Conservation (phyloP, 2,797 vertebrate species). For the Taeniopygia guttata region DNA sequence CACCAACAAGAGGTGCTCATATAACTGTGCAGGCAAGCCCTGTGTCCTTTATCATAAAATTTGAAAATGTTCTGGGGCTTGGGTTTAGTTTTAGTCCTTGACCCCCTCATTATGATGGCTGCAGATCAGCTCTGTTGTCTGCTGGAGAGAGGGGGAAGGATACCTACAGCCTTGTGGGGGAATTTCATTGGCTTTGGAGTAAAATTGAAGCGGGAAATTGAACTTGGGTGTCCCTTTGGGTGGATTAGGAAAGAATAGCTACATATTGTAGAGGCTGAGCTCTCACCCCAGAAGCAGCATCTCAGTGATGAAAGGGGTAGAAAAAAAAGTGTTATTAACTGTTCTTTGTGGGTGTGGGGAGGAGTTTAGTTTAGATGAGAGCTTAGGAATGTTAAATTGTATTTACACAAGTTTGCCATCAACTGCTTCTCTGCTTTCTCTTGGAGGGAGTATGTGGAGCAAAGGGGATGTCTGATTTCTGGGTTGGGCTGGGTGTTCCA, state of each 20-base stretch:
- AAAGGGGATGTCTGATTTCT: neutral
- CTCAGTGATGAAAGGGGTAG: neutral
- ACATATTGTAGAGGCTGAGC: neutral
- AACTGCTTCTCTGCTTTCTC: neutral
- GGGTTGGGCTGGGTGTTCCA: neutral
- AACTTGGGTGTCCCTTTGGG: neutral
- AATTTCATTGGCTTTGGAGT: neutral
- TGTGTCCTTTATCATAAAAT: neutral
- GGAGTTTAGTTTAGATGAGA: neutral
- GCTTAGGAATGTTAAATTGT: neutral
- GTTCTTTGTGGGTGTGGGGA: neutral
- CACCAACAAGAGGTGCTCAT: neutral
- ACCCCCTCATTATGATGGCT: neutral
- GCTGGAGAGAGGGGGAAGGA: neutral
- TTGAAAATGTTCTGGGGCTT: neutral
- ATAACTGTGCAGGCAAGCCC: neutral
- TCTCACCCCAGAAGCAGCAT: neutral
- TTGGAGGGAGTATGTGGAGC: neutral
- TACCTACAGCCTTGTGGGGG: neutral
- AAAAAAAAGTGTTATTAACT: neutral
- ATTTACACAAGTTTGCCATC: neutral
- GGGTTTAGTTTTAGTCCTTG: neutral
- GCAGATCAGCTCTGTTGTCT: neutral
- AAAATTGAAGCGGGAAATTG: neutral
- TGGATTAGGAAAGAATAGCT: neutral